phyloP scores from a whole-genome alignment of 2,888 invertebrate species.

The Ennomos quercinarius region DNA sequence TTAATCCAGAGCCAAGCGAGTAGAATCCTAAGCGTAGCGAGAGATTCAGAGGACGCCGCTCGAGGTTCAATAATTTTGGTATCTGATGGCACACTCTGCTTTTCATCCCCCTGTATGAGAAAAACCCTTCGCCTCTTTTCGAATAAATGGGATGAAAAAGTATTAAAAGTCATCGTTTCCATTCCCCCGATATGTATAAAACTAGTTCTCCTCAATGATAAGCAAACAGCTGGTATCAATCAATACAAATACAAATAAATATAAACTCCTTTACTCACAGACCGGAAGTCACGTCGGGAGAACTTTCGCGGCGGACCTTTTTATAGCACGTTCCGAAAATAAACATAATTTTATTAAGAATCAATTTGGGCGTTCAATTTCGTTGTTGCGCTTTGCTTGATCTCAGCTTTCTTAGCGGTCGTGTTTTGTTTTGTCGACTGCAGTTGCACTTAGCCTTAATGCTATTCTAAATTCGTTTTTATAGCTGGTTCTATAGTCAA shows the following conservation, averaged over 20 bases:
- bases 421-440: constrained; percentile 19
- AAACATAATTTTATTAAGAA: constrained; percentile 51
- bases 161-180: too few relatives aligned
- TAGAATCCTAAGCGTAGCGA: too few relatives aligned
- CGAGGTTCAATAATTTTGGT: too few relatives aligned
- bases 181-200: too few relatives aligned
- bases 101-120: too few relatives aligned
- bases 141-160: too few relatives aligned
- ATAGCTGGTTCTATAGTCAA: not conserved
- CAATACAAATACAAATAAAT: constrained; percentile 11
- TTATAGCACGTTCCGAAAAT: constrained; percentile 51
- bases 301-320: constrained; percentile 53
- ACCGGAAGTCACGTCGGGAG: constrained; percentile 51
- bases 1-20: too few relatives aligned
- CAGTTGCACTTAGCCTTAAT: constrained; percentile 9
- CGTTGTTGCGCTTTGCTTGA: constrained; percentile 27
- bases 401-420: constrained; percentile 23
- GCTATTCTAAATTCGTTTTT: not conserved
- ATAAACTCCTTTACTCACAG: constrained; percentile 15
- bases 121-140: too few relatives aligned
- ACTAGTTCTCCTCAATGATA: too few relatives aligned
- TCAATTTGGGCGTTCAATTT: constrained; percentile 34
- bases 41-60: too few relatives aligned
- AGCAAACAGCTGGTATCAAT: constrained; percentile 9
- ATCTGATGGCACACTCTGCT: too few relatives aligned